phyloP scores from a whole-genome alignment of 2,113 vertebrate genomes.

The Alethe castanea region DNA sequence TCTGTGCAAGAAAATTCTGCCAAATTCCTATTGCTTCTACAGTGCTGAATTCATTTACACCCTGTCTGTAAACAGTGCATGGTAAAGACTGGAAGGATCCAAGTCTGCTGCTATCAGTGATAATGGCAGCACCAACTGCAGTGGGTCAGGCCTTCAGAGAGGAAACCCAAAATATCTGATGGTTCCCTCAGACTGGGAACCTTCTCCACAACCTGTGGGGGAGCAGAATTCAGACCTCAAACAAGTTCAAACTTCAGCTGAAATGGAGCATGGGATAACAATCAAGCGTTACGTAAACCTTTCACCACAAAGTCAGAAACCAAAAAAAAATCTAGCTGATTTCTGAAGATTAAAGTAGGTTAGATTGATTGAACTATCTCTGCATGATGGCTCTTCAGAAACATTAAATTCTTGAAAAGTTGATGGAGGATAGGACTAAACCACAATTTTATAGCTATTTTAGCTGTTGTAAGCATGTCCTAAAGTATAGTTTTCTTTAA shows the following conservation, averaged over 20 bases:
- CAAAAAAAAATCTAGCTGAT: neutral
- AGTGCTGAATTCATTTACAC: neutral
- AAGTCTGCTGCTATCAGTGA: neutral
- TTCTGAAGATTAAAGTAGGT: neutral
- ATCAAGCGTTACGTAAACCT: neutral
- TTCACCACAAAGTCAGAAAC: neutral
- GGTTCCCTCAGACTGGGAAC: neutral
- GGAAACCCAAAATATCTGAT: neutral
- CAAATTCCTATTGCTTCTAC: accelerated
- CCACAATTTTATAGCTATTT: neutral
- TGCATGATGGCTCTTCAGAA: neutral
- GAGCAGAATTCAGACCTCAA: neutral
- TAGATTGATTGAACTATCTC: neutral
- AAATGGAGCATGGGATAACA: neutral
- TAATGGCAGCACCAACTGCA: too few species aligned
- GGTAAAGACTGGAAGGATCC: neutral
- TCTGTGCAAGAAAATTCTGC: neutral
- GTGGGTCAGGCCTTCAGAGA: neutral
- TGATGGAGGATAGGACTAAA: neutral
- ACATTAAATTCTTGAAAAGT: neutral
- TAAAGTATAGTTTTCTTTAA: neutral
- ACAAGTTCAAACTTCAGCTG: neutral
- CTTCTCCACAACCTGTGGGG: accelerated
- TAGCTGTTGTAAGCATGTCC: neutral
- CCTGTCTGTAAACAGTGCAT: neutral